Evolutionary conservation across 2,113 vertebrate genomes (phyloP).

Genomic region (Taxidea taxus): DNA sequence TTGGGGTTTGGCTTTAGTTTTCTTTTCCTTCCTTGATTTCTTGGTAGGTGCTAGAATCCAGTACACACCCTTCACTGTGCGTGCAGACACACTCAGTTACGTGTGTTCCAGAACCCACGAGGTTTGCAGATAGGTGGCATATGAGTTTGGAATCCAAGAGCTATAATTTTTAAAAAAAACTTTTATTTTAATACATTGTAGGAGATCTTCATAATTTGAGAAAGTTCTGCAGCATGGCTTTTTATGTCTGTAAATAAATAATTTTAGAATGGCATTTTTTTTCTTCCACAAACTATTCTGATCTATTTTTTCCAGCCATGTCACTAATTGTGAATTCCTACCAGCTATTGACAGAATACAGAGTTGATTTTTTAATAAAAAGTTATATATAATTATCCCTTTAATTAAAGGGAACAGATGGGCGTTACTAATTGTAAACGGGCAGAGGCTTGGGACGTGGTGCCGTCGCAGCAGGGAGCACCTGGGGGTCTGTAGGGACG

Average conservation of each 20-base stretch:
- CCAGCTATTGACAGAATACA: constrained; percentile 94
- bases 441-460: constrained; percentile 84
- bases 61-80: constrained; percentile 89
- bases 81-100: constrained; percentile 83
- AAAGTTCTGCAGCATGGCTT: constrained; percentile 96
- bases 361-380: constrained; percentile 94
- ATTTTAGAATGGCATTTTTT: constrained; percentile 89
- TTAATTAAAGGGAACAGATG: constrained; percentile 93
- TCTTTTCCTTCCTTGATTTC: constrained; percentile 70
- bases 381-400: constrained; percentile 93
- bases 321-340: constrained; percentile 97
- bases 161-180: constrained; percentile 93
- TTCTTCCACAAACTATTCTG: constrained; percentile 83
- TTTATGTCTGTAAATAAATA: constrained; percentile 99
- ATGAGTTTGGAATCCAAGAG: constrained; percentile 93
- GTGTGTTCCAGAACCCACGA: constrained; percentile 78
- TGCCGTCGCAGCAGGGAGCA: constrained; percentile 80
- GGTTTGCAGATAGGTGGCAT: constrained; percentile 87
- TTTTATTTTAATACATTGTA: constrained; percentile 99
- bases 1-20: constrained; percentile 75
- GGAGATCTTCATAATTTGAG: constrained; percentile 97
- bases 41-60: constrained; percentile 94
- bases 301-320: constrained; percentile 85
- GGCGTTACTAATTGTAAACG: constrained; percentile 87
- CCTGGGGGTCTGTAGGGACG: constrained; percentile 83